Base-by-base conservation (phyloP, 1,140 invertebrate species). In the Aphaenogaster floridana region DNA sequence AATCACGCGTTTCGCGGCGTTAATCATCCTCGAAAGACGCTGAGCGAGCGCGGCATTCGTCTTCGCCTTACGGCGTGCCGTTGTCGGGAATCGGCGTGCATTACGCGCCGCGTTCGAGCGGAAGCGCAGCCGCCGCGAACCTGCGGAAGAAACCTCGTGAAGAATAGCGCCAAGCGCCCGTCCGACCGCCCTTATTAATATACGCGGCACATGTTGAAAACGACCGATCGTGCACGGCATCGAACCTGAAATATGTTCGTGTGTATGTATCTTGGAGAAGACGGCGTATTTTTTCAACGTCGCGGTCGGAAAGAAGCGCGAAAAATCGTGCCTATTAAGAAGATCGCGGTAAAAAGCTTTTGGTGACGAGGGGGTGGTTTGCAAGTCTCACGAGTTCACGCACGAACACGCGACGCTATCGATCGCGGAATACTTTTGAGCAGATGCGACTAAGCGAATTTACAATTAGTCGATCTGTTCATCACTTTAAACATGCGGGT, bases 251-350 rank as follows among this genome's bases (percentile, higher is more conserved):
- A 91, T 91, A 91, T 91, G 85, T 74, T 36, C 69, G 89, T 63
- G 76, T 64, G 90, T 59, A 77, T 64, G 90, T 59, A 77, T 79
- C 71, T 50, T 45, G 21, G 6, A 28, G 28, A 57, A 50, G 34
- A 15, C 9, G 39, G 64, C 48, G 42, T 86, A 86, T 78, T 80
- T 86, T 79, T 81, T 39, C 17, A 15, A 57, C 59, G 68, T 66
- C 59, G 84, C 63, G 68, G 52, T 77, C 9, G 71, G 28, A 36
- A 84, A 86, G 83, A 86, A 90, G 69, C 68, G 68, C 91, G 89
- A 92, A 91, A 92, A 92, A 93, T 92, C 68, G 77, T 57, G 17
- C 15, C 91, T 91, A 92, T 92, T 93, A 92, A 91, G 91, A 93
- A 90, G 79, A 61, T 77, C 52, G 52, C 66, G 79, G 89, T 15